Base-by-base conservation (phyloP, 2,113 vertebrate genomes). In the Lathamus discolor region DNA sequence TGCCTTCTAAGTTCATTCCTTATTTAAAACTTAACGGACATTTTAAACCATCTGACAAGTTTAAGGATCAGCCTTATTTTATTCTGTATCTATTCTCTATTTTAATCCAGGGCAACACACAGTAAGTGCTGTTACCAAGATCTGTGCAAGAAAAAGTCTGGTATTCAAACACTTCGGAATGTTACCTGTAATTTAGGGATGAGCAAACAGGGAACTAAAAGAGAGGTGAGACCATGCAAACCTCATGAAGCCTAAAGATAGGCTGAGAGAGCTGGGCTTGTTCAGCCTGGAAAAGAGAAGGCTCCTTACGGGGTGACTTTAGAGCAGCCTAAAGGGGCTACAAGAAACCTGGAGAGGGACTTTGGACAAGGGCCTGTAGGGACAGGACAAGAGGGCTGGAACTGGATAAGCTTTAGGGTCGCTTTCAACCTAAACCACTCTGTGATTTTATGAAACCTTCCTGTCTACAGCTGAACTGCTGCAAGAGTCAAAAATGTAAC, bases 81-180 rank as follows among this genome's bases (percentile, higher is more conserved):
- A 35, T 59, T 35, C 33, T 35, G 13, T n/a, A 59, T n/a, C 57
- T n/a, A 59, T 35, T 72, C 13, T 3, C 0, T 4, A 0, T 27
- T 80, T 79, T 27, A 55, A 11, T 59, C 55, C 51, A 59, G 68
- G 29, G 16, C 22, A 73, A 74, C 43, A 59, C 86, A 48, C 49
- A n/a, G 17, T 0, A 15, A 39, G 41, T 49, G 20, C 33, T 35
- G 9, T 27, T 39, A 63, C 24, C 1, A 10, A 92, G 23, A 31
- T 3, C 23, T 9, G n/a, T 0, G 2, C 6, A 15, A 62, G 31
- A 68, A 70, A 69, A 83, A 9, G 41, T 11, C 44, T 49, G 64
- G 0, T 55, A 72, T 41, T 23, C 22, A 23, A 84, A 23, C 55
- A 6, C 64, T 29, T 29, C 27, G 51, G 28, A 88, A 52, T 2